Evolutionary conservation across 2,113 vertebrate genomes (phyloP), one percentile per base, ranked within the genome.

Genomic region (Labrus mixtus): DNA sequence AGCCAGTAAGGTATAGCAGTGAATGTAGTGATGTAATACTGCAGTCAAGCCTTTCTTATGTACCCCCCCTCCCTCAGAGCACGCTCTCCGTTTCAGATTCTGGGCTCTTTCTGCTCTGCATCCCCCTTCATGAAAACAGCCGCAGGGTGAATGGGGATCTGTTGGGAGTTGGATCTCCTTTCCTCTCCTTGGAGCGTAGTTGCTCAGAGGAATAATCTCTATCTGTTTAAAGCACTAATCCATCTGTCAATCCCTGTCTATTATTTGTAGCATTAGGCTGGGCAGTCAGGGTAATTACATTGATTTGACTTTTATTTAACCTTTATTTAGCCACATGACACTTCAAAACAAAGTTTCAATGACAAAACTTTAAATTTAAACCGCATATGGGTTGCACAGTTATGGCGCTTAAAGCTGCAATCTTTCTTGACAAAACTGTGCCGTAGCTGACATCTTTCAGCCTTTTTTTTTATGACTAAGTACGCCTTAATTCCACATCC

Each of bases 21-120:
- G 76, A 80, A 77, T 60, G 69, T 25, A 82, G 80, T 82, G 86
- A 86, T 82, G 87, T 81, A 89, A 90, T 80, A 33, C 78, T 89
- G 85, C 80, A 79, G 82, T 78, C 68, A 78, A 76, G 60, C 75
- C 64, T 62, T 82, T 19, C 72, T 60, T 61, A 29, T 46, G 55
- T n/a, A n/a, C 51, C 69, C 22, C 12, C 22, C 74, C 70, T 59
- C 39, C 36, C 45, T 78, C 46, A 4, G 43, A 65, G 67, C 11
- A 2, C 29, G 55, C 45, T 6, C 37, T 63, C 46, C 60, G 43
- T 54, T 20, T 54, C 72, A 57, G 68, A 73, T 73, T 62, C 39
- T 68, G 54, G 43, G 17, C 53, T 76, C 33, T 36, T 74, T 73
- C 61, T 33, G 36, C 62, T 76, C 46, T 19, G 55, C n/a, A 3